A percentile compares a stretch with the other conserved stretches of the same genome.
Conservation (phyloP, 2,888 invertebrate species). For the Neoascia interrupta region DNA sequence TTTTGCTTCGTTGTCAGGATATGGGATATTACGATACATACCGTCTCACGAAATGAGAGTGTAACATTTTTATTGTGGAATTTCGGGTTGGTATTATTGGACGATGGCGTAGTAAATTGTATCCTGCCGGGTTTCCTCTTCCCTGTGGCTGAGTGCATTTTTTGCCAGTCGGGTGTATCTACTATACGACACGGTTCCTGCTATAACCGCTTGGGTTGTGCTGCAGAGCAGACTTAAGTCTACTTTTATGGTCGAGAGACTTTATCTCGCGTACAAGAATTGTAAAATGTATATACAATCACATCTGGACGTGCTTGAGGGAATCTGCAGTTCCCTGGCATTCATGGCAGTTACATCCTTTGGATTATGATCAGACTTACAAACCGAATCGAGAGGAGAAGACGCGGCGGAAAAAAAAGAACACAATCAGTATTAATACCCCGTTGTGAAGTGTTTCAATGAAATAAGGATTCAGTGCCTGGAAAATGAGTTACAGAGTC, state of each 20-base stretch:
- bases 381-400: constrained; percentile 32
- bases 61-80: constrained; percentile 65
- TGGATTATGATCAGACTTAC: constrained; percentile 39
- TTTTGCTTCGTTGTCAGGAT: not conserved
- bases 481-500: constrained; percentile 55
- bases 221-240: constrained; percentile 58
- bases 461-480: constrained; percentile 52
- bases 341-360: constrained; percentile 41
- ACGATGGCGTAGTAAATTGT: constrained; percentile 63
- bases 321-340: constrained; percentile 11
- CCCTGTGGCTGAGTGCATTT: constrained; percentile 40
- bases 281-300: constrained; percentile 63
- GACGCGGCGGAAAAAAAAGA: constrained; percentile 21
- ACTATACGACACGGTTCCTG: too few relatives aligned
- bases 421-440: constrained; percentile 65
- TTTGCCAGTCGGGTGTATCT: too few relatives aligned
- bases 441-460: constrained; percentile 53
- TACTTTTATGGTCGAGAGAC: constrained; percentile 61
- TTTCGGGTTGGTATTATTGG: constrained; percentile 24
- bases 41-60: constrained; percentile 53
- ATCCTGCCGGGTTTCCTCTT: constrained; percentile 63
- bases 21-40: constrained; percentile 1
- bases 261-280: constrained; percentile 62
- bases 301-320: constrained; percentile 45
- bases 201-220: constrained; percentile 26